Conservation (phyloP, 2,888 invertebrate species). For the Gnatocerus cornutus region DNA sequence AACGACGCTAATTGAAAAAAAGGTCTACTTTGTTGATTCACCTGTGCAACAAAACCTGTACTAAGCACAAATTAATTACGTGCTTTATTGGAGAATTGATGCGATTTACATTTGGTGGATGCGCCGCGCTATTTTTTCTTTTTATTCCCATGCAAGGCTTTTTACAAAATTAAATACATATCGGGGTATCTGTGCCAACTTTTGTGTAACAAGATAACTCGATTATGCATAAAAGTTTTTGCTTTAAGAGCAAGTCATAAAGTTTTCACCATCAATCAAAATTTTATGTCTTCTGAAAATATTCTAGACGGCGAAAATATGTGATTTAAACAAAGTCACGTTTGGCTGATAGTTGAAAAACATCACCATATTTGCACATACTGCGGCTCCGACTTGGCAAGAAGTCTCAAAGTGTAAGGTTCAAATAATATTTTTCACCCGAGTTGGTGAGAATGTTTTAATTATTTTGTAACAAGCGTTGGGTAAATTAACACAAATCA, state of each 20-base stretch:
- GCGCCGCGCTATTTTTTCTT: background rate
- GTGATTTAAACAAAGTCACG: constrained; percentile 27
- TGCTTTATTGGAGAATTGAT: background rate
- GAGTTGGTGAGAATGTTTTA: constrained; percentile 2
- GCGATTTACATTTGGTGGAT: constrained; percentile 6
- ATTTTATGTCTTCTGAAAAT: constrained; percentile 21
- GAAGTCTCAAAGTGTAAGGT: background rate
- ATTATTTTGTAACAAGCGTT: background rate
- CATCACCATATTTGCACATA: background rate
- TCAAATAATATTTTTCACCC: background rate
- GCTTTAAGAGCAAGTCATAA: constrained; percentile 25
- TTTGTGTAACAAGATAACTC: background rate
- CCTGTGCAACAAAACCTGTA: no score
- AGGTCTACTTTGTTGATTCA: no score
- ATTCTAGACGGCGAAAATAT: constrained; percentile 8
- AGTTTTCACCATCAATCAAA: constrained; percentile 27
- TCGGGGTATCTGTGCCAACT: background rate
- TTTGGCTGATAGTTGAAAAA: constrained; percentile 11
- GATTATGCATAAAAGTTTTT: constrained; percentile 10
- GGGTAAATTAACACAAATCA: constrained; percentile 2
- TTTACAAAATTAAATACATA: background rate
- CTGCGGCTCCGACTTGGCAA: background rate
- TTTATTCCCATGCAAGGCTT: background rate
- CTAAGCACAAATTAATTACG: no score
- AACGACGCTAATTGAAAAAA: no score